Base-by-base conservation (phyloP, 2,888 invertebrate species). In the Euclidia mi region DNA sequence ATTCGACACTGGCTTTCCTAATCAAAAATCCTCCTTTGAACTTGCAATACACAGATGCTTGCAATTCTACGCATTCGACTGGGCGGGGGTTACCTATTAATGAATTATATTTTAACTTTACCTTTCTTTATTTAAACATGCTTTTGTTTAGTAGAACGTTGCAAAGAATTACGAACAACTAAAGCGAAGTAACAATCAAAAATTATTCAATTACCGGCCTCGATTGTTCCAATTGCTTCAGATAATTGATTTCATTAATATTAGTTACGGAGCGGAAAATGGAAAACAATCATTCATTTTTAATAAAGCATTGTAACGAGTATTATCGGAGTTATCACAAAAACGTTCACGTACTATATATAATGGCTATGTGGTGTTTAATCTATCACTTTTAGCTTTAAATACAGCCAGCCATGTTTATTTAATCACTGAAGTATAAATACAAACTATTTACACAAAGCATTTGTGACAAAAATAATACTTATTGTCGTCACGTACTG, bases 211-310 rank as follows among this genome's bases (percentile, higher is more conserved):
- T 56, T 49, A 56, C 7, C 42, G 32, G 9, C 38, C 7, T 34
- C 12, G 31, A 32, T 15, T 49, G 18, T 41, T 34, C 38, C 40
- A 44, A 58, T 49, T 53, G 35, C 37, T 50, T 31, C 29, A 7
- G 41, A 15, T 31, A 71, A 61, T 58, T 56, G 37, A 50, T 61
- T 61, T 58, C 3, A 51, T 40, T 57, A 20, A 44, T 52, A 40
- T 48, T 41, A 48, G 48, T 63, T 55, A 34, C 38, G 10, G 14
- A 35, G 20, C 35, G 9, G 50, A 38, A 69, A 52, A 43, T 55
- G 14, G 12, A 43, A 31, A 29, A 31, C 42, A 34, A 43, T 50
- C 47, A 57, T 53, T 32, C 3, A 45, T 52, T 51, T 40, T 55
- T 49, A 53, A 57, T 56, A 29, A 59, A 35, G 29, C 11, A 20